Evolutionary conservation across 2,888 invertebrate species (phyloP), one percentile per base, ranked within the genome.

Genomic region (Eutolmus rufibarbis): DNA sequence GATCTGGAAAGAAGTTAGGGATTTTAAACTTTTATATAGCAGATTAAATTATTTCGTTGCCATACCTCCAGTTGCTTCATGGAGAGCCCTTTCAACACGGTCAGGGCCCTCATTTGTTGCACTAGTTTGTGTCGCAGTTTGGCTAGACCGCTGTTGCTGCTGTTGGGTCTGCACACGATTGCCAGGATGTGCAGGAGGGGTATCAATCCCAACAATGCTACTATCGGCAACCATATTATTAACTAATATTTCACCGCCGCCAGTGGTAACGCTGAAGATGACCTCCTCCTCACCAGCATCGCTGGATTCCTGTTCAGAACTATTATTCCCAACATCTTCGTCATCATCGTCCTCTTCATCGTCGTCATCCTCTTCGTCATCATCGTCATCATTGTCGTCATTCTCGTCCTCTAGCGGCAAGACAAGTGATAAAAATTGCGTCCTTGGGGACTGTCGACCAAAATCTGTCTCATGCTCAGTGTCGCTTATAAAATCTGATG

Each of bases 261-360:
- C 28, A 23, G 76, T 37, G 4, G 82, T 74, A n/a, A 78, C 74
- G n/a, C 74, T 85, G n/a, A 85, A 85, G 16, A 85, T 74, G 12
- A 46, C 85, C 28, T 77, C 87, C n/a, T 87, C 87, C 19, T 84
- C 87, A 9, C 81, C 84, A 34, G 82, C 82, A 51, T 88, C 88
- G 43, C 88, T 87, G 40, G 88, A 87, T 23, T 87, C 87, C 23
- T 87, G 76, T 34, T 87, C 87, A 12, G 88, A 88, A 23, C 79
- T 88, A 28, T 88, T 86, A 14, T 88, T 87, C 0, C 88, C 87
- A 1, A 85, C 88, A 31, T 88, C 88, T 8, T 87, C 88, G 2
- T 88, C 88, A 14, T 87, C 87, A 8, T 87, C 87, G 5, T 88
- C 88, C 0, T 86, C 87, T 2, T 88, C 88, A 28, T 87, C 88